Percentiles rank a stretch among this genome's conserved stretches.
Evolutionary conservation across 92 coral and sea anemone genomes (phyloP).

Genomic region (Siderastrea radians): DNA sequence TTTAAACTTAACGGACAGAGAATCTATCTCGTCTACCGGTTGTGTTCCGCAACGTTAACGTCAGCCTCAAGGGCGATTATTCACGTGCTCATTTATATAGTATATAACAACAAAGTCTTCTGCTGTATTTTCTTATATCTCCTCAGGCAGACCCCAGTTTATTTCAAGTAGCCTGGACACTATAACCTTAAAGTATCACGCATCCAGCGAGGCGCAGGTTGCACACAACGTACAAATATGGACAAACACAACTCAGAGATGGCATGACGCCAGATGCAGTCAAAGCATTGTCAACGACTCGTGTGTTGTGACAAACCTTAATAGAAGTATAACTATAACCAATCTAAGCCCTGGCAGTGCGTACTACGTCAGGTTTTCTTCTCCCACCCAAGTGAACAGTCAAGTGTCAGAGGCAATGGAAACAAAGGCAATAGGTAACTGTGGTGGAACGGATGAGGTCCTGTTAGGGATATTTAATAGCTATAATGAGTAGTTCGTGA

Average conservation of each 20-base stretch:
- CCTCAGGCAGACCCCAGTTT: constrained; percentile 20
- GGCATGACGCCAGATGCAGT: constrained; percentile 19
- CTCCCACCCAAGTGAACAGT: not conserved
- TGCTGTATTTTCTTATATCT: not conserved
- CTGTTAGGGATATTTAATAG: no score
- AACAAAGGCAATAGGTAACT: constrained; percentile 29
- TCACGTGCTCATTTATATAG: no score
- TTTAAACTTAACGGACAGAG: no score
- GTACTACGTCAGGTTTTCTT: constrained; percentile 28
- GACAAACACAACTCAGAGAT: constrained; percentile 18
- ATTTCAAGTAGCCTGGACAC: constrained; percentile 42
- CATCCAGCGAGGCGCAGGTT: not conserved
- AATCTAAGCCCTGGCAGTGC: constrained; percentile 33
- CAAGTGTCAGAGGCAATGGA: constrained; percentile 18
- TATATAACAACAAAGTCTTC: not conserved
- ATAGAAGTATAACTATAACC: not conserved
- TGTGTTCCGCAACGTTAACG: no score
- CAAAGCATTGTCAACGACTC: constrained; percentile 1
- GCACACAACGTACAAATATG: constrained; percentile 29
- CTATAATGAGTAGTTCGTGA: no score
- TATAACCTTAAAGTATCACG: constrained; percentile 14
- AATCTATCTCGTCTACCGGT: no score
- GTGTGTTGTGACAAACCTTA: constrained; percentile 23
- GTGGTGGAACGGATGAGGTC: not conserved
- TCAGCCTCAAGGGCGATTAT: no score